Percentiles rank a stretch among this genome's conserved stretches.
phyloP scores from a whole-genome alignment of 2,888 invertebrate species.

The Thelaira solivaga region DNA sequence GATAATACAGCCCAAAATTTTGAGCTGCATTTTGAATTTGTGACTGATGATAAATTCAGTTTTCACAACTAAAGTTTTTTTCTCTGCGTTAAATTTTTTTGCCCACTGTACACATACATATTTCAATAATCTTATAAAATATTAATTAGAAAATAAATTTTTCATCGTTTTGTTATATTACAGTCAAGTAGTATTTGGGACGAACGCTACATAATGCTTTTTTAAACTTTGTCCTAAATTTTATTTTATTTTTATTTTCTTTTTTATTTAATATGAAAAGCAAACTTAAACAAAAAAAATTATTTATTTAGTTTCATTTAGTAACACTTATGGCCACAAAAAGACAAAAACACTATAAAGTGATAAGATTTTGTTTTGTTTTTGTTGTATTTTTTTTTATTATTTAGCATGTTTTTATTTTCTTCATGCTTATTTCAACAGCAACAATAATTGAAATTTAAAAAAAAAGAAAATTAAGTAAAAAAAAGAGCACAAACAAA shows the following conservation, averaged over 20 bases:
- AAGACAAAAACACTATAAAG: slow-evolving; percentile 15
- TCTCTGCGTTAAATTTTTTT: neutral
- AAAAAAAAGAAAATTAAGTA: slow-evolving; percentile 24
- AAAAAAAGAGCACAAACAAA: slow-evolving; percentile 21
- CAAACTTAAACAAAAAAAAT: neutral
- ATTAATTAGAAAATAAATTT: slow-evolving; percentile 38
- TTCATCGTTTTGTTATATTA: slow-evolving; percentile 48
- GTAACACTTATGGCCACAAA: slow-evolving; percentile 23
- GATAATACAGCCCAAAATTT: no score
- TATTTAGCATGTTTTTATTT: neutral
- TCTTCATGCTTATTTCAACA: slow-evolving; percentile 1
- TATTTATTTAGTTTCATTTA: slow-evolving; percentile 31
- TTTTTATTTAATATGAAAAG: neutral
- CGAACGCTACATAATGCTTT: neutral
- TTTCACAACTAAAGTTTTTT: no score
- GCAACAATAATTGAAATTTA: no score
- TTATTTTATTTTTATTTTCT: neutral
- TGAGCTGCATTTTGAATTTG: no score
- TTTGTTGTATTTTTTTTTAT: no score
- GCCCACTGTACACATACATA: slow-evolving; percentile 18
- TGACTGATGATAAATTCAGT: no score
- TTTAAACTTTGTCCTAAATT: slow-evolving; percentile 3
- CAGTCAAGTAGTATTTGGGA: neutral
- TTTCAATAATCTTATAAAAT: slow-evolving; percentile 27
- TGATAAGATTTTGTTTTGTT: slow-evolving; percentile 40